Evolutionary conservation across 2,797 vertebrate genomes (phyloP), one percentile per base, ranked within the genome.

Genomic region (Choloepus didactylus): DNA sequence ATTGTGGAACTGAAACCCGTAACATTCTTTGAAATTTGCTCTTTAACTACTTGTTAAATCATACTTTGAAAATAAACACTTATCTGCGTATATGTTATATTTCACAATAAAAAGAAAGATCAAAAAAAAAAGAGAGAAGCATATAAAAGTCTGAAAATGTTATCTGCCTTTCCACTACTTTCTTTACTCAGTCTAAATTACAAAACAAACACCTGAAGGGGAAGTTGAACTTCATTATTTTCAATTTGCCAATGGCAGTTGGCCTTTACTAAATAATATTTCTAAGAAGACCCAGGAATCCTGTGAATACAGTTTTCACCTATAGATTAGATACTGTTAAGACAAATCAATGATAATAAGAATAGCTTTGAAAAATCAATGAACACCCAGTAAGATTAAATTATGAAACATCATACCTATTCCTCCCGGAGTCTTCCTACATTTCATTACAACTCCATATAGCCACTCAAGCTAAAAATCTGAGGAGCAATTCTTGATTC

Each of bases 251-350:
- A 79, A 64, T 0, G 11, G 9, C 35, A 77, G 6, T 5, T 76
- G 23, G 56, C 12, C 70, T 93, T 91, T 77, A 82, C 44, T 82
- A 76, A 70, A 73, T 23, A 95, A 72, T 27, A 83, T 75, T 25
- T 82, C 35, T 77, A 51, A 87, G 46, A 76, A 95, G 88, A 87
- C 15, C 23, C 12, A 89, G 23, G 6, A 64, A 70, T 69, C 72
- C 73, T 35, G 38, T 73, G 19, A 51, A 35, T 44, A 56, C 16
- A 25, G 29, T 75, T 84, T 64, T 70, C 31, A 77, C 19, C 41
- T 77, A 29, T 11, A 41, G 38, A 82, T 38, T 6, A 60, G 51
- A 51, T 67, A 51, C 69, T 83, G 35, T 16, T 46, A 59, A 88
- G 35, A 51, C 44, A 46, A 83, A 51, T 31, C 35, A 60, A 62